These are phyloP conservation scores for Cavia aperea DNA, from an alignment of 2,113 vertebrate species.

Conservation along the genomic window DNA sequence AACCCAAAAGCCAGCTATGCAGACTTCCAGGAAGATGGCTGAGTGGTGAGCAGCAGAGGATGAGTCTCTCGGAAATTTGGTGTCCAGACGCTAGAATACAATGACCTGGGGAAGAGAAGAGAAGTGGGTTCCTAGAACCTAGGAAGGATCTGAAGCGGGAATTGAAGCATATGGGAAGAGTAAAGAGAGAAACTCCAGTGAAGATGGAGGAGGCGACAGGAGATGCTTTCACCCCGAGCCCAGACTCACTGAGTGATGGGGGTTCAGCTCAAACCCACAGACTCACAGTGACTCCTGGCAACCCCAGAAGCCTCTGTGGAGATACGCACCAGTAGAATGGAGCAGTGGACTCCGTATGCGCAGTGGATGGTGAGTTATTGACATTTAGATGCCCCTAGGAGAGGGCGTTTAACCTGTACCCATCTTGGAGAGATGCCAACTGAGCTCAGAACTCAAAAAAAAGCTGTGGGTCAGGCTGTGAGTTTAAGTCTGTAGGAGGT, in stretches of 20 bases:
- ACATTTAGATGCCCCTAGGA: not conserved
- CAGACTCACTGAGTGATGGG: not conserved
- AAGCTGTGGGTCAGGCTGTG: not conserved
- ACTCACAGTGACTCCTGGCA: not conserved
- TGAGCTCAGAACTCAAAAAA: not conserved
- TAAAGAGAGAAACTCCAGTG: not conserved
- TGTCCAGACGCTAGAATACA: too few species aligned
- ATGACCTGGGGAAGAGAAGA: too few species aligned
- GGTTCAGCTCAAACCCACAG: not conserved
- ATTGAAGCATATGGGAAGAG: too few species aligned
- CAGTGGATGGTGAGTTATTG: not conserved
- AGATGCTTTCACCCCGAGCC: not conserved
- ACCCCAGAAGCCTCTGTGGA: not conserved
- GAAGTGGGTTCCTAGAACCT: too few species aligned
- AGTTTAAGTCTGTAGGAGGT: not conserved
- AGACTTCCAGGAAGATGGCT: too few species aligned
- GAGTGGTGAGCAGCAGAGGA: too few species aligned
- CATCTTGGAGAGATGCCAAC: not conserved
- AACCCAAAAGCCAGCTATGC: too few species aligned
- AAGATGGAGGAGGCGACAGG: not conserved
- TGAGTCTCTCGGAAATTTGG: too few species aligned
- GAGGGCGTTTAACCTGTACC: too few species aligned
- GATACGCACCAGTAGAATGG: not conserved
- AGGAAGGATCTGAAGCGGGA: too few species aligned
- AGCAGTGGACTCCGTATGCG: not conserved